phyloP scores from a whole-genome alignment of 1,140 invertebrate species.

The Pectinophora gossypiella region DNA sequence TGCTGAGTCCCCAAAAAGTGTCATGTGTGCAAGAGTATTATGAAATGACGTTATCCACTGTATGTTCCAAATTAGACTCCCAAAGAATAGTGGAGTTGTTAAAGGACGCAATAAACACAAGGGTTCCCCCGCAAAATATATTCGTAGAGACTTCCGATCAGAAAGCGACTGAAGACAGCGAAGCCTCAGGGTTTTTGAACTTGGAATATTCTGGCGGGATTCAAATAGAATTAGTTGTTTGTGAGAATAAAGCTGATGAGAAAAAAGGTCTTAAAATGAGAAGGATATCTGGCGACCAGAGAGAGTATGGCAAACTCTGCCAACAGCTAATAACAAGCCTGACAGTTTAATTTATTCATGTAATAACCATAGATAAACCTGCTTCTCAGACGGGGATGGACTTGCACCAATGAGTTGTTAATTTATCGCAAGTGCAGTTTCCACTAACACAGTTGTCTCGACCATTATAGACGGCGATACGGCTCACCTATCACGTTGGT shows the following conservation, averaged over 20 bases:
- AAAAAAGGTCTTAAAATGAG: constrained; percentile 92
- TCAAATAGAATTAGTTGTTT: constrained; percentile 91
- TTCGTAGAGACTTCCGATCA: constrained; percentile 75
- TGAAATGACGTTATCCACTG: constrained; percentile 86
- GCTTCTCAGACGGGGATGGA: too few species aligned
- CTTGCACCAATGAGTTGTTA: too few species aligned
- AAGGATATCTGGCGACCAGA: constrained; percentile 92
- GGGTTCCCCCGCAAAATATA: constrained; percentile 84
- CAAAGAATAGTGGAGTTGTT: constrained; percentile 88
- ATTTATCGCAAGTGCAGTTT: too few species aligned
- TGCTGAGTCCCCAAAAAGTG: constrained; percentile 57
- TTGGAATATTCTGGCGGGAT: constrained; percentile 90
- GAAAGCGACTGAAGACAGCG: constrained; percentile 39
- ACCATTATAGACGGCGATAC: too few species aligned
- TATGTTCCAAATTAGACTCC: constrained; percentile 86
- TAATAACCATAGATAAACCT: too few species aligned
- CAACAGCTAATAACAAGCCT: constrained; percentile 93
- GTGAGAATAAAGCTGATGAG: constrained; percentile 83
- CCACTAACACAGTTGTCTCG: too few species aligned
- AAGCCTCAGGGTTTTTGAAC: constrained; percentile 75
- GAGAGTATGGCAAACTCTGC: constrained; percentile 93
- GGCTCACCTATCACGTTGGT: too few species aligned
- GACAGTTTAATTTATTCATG: constrained; percentile 84
- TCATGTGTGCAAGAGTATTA: constrained; percentile 74
- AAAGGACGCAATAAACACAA: constrained; percentile 87